Evolutionary conservation across 2,113 vertebrate genomes (phyloP).

Genomic region (Salvator merianae): DNA sequence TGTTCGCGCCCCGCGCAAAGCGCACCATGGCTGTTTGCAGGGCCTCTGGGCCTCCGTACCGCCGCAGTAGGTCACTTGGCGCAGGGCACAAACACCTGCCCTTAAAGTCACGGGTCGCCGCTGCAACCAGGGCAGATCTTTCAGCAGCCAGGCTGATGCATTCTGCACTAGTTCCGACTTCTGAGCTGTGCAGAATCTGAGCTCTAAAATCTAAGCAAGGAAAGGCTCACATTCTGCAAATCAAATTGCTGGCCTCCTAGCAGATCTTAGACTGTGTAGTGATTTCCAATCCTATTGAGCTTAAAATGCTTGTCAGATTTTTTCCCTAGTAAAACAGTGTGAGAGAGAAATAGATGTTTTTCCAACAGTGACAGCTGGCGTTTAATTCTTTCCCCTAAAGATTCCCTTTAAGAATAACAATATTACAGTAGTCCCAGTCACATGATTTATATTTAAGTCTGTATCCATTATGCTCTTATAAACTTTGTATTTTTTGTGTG

Average conservation of each 20-base stretch:
- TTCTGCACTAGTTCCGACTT: no score
- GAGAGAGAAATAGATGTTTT: slow-evolving; percentile 66
- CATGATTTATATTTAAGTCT: slow-evolving; percentile 56
- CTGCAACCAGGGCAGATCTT: no score
- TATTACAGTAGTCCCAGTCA: slow-evolving; percentile 68
- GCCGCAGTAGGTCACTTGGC: no score
- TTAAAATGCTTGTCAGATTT: slow-evolving; percentile 56
- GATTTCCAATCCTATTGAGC: slow-evolving; percentile 60
- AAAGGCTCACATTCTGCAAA: not conserved
- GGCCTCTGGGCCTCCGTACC: no score
- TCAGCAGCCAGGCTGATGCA: no score
- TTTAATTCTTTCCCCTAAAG: slow-evolving; percentile 68
- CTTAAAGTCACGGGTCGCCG: no score
- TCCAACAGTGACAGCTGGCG: slow-evolving; percentile 70
- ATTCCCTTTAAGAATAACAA: slow-evolving; percentile 67
- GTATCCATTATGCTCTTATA: slow-evolving; percentile 65
- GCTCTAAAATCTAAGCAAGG: slow-evolving; percentile 16
- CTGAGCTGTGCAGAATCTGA: no score
- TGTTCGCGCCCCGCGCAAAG: no score
- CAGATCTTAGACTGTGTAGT: slow-evolving; percentile 32
- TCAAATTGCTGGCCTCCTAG: slow-evolving; percentile 24
- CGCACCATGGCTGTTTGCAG: no score
- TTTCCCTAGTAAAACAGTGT: slow-evolving; percentile 52
- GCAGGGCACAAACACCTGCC: no score
- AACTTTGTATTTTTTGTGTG: slow-evolving; percentile 57